Evolutionary conservation across 1,140 invertebrate species (phyloP).

Genomic region (Brachionus rubens): DNA sequence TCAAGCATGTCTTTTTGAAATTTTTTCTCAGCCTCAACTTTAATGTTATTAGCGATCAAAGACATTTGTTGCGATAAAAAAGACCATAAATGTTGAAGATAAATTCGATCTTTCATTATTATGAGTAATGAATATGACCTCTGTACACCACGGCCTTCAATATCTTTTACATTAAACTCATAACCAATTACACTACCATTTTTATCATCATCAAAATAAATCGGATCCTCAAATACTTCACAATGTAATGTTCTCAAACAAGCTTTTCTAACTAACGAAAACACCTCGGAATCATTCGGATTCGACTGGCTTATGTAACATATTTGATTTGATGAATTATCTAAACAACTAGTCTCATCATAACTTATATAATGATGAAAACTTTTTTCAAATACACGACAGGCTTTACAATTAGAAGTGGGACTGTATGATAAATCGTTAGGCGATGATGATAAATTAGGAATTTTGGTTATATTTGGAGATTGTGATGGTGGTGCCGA

Average conservation of each 20-base stretch:
- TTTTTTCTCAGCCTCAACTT: constrained; percentile 39
- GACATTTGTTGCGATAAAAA: constrained; percentile 38
- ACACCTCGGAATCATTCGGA: constrained; percentile 16
- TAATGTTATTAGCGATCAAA: constrained; percentile 8
- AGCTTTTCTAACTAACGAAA: constrained; percentile 4
- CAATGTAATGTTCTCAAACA: constrained; percentile 29
- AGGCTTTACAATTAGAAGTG: constrained; percentile 10
- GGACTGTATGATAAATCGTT: background rate
- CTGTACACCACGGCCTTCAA: constrained; percentile 11
- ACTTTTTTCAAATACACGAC: constrained; percentile 31
- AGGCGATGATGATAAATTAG: background rate
- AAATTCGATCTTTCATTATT: constrained; percentile 40
- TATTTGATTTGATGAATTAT: constrained; percentile 2
- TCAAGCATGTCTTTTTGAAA: constrained; percentile 4
- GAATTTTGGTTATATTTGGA: background rate
- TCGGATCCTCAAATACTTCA: constrained; percentile 44
- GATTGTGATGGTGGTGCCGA: constrained; percentile 10
- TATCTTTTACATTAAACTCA: constrained; percentile 37
- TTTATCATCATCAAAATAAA: constrained; percentile 40
- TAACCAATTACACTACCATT: constrained; percentile 41
- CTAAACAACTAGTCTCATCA: background rate
- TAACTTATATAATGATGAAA: constrained; percentile 42
- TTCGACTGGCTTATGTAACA: constrained; percentile 35
- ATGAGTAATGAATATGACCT: constrained; percentile 37
- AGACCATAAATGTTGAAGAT: constrained; percentile 44